These are phyloP conservation scores for Myotis findleyi DNA, from an alignment of 2,797 vertebrate genomes.

Conservation along the genomic window DNA sequence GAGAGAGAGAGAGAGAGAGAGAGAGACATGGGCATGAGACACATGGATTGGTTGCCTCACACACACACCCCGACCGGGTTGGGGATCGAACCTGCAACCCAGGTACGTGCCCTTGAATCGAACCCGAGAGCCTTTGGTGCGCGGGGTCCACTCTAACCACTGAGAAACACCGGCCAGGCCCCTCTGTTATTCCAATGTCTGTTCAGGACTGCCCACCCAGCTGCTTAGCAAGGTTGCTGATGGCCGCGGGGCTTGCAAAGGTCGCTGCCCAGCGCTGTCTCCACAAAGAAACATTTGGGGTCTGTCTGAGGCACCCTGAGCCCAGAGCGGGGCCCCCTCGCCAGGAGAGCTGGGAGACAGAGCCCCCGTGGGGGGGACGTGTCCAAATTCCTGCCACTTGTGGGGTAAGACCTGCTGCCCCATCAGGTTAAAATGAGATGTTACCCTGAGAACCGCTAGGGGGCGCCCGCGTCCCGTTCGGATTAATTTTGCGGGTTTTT, in stretches of 20 bases:
- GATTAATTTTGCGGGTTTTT: neutral
- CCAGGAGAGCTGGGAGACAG: fast-evolving
- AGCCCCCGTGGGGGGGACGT: neutral
- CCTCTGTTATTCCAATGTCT: neutral
- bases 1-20: too few relatives aligned
- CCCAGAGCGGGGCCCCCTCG: fast-evolving
- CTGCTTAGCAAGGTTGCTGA: too few relatives aligned
- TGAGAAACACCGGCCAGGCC: too few relatives aligned
- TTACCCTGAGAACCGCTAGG: neutral
- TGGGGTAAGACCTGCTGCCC: fast-evolving
- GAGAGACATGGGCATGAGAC: neutral
- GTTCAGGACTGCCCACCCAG: neutral
- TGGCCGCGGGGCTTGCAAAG: neutral
- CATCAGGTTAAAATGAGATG: neutral
- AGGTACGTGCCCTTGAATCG: neutral
- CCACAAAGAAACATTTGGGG: neutral
- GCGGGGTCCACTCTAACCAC: neutral
- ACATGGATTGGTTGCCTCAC: neutral
- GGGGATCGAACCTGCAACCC: neutral
- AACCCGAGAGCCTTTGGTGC: too few relatives aligned
- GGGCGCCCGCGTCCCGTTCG: fast-evolving
- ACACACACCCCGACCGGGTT: too few relatives aligned
- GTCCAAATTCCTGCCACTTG: neutral
- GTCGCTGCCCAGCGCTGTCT: neutral
- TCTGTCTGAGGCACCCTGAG: neutral